These are phyloP conservation scores for Dolichoris vasculosae DNA, from an alignment of 1,140 invertebrate species.

Conservation along the genomic window DNA sequence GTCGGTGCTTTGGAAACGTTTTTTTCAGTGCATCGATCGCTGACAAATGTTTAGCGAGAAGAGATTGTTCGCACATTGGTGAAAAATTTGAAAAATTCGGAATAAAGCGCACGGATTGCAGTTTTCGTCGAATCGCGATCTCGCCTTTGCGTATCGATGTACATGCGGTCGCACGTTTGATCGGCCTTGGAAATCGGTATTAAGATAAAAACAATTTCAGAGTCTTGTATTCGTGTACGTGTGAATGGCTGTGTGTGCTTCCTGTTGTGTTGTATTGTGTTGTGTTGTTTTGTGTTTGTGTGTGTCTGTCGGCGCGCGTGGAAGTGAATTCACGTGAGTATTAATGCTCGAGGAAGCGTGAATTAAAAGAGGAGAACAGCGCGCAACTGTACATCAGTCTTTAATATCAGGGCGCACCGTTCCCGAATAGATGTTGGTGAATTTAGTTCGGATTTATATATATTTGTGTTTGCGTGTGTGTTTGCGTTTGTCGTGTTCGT, in stretches of 20 bases:
- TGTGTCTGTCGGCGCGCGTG: slow-evolving; percentile 45
- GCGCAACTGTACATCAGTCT: slow-evolving; percentile 76
- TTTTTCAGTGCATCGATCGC: too few species aligned
- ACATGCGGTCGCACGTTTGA: slow-evolving; percentile 14
- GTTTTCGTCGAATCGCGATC: slow-evolving; percentile 10
- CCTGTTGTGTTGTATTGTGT: slow-evolving; percentile 15
- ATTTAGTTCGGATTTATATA: slow-evolving; percentile 59
- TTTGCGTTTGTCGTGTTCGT: background rate
- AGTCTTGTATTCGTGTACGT: background rate
- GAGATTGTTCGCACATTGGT: background rate
- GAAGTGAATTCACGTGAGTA: slow-evolving; percentile 11
- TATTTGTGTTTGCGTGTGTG: background rate
- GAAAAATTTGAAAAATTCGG: background rate
- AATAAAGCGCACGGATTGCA: background rate
- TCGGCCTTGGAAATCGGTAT: slow-evolving; percentile 37
- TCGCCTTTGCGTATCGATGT: slow-evolving; percentile 1
- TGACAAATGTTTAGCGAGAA: too few species aligned
- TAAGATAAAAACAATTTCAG: slow-evolving; percentile 38
- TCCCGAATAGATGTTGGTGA: slow-evolving; percentile 66
- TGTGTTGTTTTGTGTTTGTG: background rate
- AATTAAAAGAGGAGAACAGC: slow-evolving; percentile 70
- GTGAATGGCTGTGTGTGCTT: slow-evolving; percentile 30
- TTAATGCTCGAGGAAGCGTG: slow-evolving; percentile 48
- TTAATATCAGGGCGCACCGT: slow-evolving; percentile 75
- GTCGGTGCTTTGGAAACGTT: too few species aligned